Evolutionary conservation across 2,113 vertebrate species (phyloP).

Genomic region (Castor canadensis): DNA sequence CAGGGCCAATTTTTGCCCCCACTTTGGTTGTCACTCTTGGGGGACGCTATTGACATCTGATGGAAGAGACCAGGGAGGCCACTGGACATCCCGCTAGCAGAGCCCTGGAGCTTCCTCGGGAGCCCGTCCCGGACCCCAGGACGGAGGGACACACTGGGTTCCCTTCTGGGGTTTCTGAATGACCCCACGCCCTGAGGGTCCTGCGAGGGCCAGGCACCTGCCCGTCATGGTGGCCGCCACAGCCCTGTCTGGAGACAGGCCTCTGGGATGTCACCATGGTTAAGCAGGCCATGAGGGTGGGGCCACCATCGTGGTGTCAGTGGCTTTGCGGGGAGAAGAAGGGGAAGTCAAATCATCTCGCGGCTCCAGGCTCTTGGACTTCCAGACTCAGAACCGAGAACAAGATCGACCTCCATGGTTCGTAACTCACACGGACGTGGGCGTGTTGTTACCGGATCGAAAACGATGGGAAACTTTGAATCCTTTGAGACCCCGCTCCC

Average conservation of each 20-base stretch:
- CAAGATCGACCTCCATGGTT: not conserved
- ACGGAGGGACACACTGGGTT: rapidly evolving
- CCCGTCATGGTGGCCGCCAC: rapidly evolving
- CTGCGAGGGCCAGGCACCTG: rapidly evolving
- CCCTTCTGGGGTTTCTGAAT: not conserved
- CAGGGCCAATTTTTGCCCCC: rapidly evolving
- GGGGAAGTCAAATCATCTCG: too few relatives aligned
- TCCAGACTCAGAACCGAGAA: not conserved
- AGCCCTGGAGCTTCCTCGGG: too few relatives aligned
- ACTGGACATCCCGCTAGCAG: rapidly evolving
- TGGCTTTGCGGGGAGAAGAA: not conserved
- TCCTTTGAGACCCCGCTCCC: not conserved
- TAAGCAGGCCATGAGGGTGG: not conserved
- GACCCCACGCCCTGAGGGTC: rapidly evolving
- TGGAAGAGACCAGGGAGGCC: not conserved
- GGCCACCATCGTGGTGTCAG: not conserved
- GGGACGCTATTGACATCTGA: not conserved
- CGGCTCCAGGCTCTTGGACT: too few relatives aligned
- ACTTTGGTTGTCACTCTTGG: not conserved
- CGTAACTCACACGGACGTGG: not conserved
- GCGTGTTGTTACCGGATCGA: not conserved
- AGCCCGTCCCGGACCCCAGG: rapidly evolving
- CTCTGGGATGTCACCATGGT: not conserved
- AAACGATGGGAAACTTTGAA: too few relatives aligned
- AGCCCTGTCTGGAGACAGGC: not conserved